Evolutionary conservation across 2,888 invertebrate species (phyloP), one percentile per base, ranked within the genome.

Genomic region (Dasysyrphus albostriatus): DNA sequence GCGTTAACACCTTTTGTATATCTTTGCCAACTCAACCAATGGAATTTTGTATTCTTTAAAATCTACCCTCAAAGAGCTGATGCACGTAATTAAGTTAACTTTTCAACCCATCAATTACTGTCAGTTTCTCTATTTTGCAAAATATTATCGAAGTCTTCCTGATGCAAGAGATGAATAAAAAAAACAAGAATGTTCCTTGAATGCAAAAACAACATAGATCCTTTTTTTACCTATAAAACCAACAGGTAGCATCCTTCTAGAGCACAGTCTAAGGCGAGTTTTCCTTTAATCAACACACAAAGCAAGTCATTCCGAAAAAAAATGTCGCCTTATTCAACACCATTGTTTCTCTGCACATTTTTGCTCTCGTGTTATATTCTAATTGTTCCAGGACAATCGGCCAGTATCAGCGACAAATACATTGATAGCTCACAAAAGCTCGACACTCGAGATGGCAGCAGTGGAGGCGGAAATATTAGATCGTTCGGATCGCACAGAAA

Each of bases 31-130:
- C 61, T 42, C 24, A 42, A 42, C 29, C 44, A 34, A 32, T 58
- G 5, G 6, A 8, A 24, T 24, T 14, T 24, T 61, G 12, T 59
- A 24, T 58, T 16, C 12, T 34, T 24, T 2, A n/a, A 7, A 77
- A 81, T 73, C 76, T 73, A 61, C 63, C 85, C 78, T 10, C 75
- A 61, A 47, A 37, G 32, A n/a, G 44, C 32, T 32, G 7, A 24
- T 32, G 0, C 5, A 3, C 14, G 42, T 83, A 87, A 87, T 83
- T 79, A 65, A 72, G 75, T 87, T 87, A 54, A 75, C 87, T 74
- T 83, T 79, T 79, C 83, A 87, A 14, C 63, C 74, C 74, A 58
- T 87, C 87, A 87, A 87, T 87, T 87, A 87, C 78, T 83, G 87
- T 83, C 87, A 83, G 42, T 42, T 29, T n/a, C 16, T 14, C 32